phyloP scores from a whole-genome alignment of 2,888 invertebrate genomes.

The Acleris emargana region DNA sequence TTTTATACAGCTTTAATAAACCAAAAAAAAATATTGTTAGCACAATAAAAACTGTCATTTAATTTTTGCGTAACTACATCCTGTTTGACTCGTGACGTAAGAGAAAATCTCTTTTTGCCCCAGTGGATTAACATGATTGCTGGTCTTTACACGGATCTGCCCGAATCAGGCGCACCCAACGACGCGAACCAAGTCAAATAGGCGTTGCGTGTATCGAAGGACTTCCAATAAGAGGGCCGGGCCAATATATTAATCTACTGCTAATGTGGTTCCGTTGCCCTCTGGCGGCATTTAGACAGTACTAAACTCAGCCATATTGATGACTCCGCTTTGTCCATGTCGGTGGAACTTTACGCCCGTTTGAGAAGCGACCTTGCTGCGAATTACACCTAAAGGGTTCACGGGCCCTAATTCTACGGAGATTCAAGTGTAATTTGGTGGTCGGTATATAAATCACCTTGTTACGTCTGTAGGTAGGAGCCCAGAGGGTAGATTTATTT shows the following conservation, averaged over 20 bases:
- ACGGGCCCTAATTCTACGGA: constrained; percentile 57
- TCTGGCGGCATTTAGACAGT: constrained; percentile 50
- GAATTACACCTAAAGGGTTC: constrained; percentile 57
- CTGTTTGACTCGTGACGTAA: neutral
- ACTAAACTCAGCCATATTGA: constrained; percentile 64
- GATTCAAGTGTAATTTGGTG: constrained; percentile 60
- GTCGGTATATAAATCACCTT: constrained; percentile 46
- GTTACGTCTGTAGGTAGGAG: constrained; percentile 44
- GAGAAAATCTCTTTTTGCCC: constrained; percentile 7
- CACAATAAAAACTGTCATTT: neutral
- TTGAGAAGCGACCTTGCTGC: constrained; percentile 42
- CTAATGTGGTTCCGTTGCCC: constrained; percentile 72
- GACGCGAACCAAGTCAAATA: constrained; percentile 63
- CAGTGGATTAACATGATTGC: constrained; percentile 37
- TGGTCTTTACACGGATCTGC: constrained; percentile 46
- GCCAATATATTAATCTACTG: constrained; percentile 71
- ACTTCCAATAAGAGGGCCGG: constrained; percentile 62
- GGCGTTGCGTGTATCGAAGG: constrained; percentile 70
- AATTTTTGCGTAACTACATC: neutral
- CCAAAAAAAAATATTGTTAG: neutral
- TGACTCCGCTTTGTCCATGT: constrained; percentile 74
- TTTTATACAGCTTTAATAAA: neutral
- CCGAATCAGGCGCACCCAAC: constrained; percentile 50
- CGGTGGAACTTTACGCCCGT: constrained; percentile 62
- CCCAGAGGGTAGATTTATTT: constrained; percentile 35